Evolutionary conservation across 2,888 invertebrate genomes (phyloP).

Genomic region (Rhynchonema sp.): DNA sequence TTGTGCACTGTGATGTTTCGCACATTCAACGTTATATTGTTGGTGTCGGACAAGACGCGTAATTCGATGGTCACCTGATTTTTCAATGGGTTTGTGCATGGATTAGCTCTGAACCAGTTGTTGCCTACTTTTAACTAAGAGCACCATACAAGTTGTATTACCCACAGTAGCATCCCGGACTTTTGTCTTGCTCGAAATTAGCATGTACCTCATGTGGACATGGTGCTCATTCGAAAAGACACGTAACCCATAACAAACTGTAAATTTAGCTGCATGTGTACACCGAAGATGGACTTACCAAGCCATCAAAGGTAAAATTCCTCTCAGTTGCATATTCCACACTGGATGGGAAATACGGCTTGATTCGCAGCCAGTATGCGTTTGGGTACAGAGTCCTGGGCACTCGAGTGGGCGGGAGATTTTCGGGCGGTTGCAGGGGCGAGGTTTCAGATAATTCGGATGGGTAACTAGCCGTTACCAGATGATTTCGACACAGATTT

Average conservation of each 20-base stretch:
- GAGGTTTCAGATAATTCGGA: background rate
- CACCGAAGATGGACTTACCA: too few species aligned
- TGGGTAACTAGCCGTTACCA: background rate
- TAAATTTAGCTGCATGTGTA: background rate
- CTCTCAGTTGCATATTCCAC: conserved; percentile 7
- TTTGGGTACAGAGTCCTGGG: background rate
- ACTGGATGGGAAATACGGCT: conserved; percentile 12
- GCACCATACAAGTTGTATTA: too few species aligned
- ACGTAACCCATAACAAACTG: background rate
- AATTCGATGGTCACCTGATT: background rate
- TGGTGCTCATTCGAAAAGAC: background rate
- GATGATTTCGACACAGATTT: too few species aligned
- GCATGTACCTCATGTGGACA: background rate
- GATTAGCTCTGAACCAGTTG: too few species aligned
- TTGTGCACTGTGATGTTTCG: background rate
- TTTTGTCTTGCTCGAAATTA: background rate
- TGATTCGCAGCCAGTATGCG: conserved; percentile 1
- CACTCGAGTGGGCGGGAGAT: background rate
- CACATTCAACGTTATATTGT: background rate
- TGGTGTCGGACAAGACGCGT: background rate
- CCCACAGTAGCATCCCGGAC: background rate
- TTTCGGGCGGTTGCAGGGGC: background rate
- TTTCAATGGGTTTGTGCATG: too few species aligned
- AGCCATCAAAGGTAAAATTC: conserved; percentile 14
- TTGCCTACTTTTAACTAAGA: too few species aligned